phyloP scores from a whole-genome alignment of 1,140 invertebrate genomes.

The Nebria ingens region DNA sequence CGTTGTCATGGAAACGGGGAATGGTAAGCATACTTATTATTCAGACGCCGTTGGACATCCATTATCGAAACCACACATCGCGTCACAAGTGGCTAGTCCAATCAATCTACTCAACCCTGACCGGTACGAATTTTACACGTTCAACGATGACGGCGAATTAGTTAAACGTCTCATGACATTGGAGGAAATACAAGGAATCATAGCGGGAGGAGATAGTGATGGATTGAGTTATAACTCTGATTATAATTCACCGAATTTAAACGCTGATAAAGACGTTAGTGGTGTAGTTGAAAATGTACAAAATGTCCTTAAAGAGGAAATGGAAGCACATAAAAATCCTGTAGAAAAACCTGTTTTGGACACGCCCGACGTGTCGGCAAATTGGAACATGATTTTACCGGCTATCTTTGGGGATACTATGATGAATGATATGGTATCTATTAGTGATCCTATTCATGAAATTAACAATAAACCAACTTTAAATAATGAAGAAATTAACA shows the following conservation, averaged over 20 bases:
- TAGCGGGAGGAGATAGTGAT: conserved; percentile 62
- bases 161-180: conserved; percentile 72
- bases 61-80: conserved; percentile 41
- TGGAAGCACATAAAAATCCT: conserved; percentile 46
- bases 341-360: conserved; percentile 44
- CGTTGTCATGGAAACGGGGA: conserved; percentile 46
- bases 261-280: conserved; percentile 55
- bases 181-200: conserved; percentile 70
- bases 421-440: not conserved
- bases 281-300: conserved; percentile 72
- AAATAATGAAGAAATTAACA: no score
- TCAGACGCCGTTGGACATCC: conserved; percentile 52
- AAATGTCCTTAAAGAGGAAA: conserved; percentile 66
- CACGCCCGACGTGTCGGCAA: conserved; percentile 56
- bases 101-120: conserved; percentile 64
- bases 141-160: conserved; percentile 67
- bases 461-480: not conserved
- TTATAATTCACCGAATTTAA: conserved; percentile 28
- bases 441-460: not conserved
- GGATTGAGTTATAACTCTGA: conserved; percentile 29
- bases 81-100: conserved; percentile 55
- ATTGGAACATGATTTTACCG: conserved; percentile 71
- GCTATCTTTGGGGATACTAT: conserved; percentile 54
- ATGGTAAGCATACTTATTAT: conserved; percentile 40
- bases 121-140: conserved; percentile 74